Evolutionary conservation across 2,888 invertebrate genomes (phyloP).

Genomic region (Eupithecia exiguata): DNA sequence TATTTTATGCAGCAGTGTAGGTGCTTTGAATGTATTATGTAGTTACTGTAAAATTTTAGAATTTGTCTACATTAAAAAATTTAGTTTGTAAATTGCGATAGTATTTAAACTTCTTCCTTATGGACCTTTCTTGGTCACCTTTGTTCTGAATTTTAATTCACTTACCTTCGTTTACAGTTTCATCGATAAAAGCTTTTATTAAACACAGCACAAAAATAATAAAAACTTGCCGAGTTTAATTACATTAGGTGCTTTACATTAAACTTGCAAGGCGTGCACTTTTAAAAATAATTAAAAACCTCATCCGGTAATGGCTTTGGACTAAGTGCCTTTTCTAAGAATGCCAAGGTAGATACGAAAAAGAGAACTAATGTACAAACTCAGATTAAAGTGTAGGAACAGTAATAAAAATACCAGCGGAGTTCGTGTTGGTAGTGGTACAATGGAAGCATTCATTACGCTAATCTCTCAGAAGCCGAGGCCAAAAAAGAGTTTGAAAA

Average conservation of each 20-base stretch:
- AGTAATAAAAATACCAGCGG: slow-evolving; percentile 68
- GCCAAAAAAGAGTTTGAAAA: background rate
- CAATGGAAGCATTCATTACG: slow-evolving; percentile 55
- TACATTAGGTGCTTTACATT: slow-evolving; percentile 8
- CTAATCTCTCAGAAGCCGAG: slow-evolving; percentile 60
- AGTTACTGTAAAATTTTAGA: background rate
- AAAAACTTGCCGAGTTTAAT: background rate
- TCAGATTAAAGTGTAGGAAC: slow-evolving; percentile 48
- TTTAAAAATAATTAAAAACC: slow-evolving; percentile 25
- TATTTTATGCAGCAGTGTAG: slow-evolving; percentile 32
- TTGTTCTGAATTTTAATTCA: background rate
- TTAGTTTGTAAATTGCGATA: background rate
- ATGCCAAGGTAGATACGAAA: slow-evolving; percentile 63
- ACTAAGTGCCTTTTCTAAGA: slow-evolving; percentile 71
- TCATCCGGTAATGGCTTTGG: slow-evolving; percentile 35
- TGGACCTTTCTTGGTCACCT: background rate
- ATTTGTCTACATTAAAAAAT: background rate
- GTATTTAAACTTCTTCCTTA: background rate
- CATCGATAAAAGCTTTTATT: background rate
- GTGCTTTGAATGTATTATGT: slow-evolving; percentile 3
- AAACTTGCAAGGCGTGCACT: background rate
- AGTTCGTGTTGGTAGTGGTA: slow-evolving; percentile 64
- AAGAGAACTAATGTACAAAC: slow-evolving; percentile 77
- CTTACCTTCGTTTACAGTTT: background rate
- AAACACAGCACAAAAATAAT: background rate